Base-by-base conservation (phyloP, 2,888 invertebrate genomes). In the Antitype chi region DNA sequence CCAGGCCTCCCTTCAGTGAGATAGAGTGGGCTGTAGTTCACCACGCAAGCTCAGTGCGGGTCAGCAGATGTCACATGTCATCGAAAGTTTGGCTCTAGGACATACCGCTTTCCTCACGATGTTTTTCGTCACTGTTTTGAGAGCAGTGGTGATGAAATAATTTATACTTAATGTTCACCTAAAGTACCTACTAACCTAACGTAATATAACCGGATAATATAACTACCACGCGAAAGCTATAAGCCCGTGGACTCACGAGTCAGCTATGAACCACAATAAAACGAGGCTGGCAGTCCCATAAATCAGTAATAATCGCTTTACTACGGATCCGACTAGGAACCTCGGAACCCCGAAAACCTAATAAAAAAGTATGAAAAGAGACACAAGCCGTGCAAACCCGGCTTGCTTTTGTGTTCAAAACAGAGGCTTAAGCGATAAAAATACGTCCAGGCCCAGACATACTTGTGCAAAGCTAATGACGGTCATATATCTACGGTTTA, bases 281-380 rank as follows among this genome's bases (percentile, higher is more conserved):
- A 88, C 80, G 85, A 82, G 71, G 23, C 63, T 75, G 78, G 70
- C 71, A 84, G 74, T 72, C 55, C 68, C 82, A 79, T 86, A 87
- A 88, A 87, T 87, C 88, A 88, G 78, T 76, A 80, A 80, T 87
- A 87, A 87, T 88, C 85, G 86, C 85, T 71, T 75, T 86, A 80
- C 76, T 76, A 77, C 82, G 80, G 78, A 79, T 84, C 74, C 78
- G 60, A 59, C 76, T 75, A 83, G 80, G 80, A 78, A 84, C 80
- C 76, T 68, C 84, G 74, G 83, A 63, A 70, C 70, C 68, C 72
- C 78, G 53, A 84, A 80, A 80, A 78, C 77, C 80, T 79, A 86
- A 87, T 88, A 86, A 87, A 87, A 85, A 87, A 86, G 84, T 80
- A 81, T 87, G 74, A 83, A 79, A 84, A 82, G 77, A 85, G 78